Percentiles rank a stretch among this genome's conserved stretches.
Evolutionary conservation across 2,113 vertebrate genomes (phyloP).

Genomic region (Serilophus lunatus): DNA sequence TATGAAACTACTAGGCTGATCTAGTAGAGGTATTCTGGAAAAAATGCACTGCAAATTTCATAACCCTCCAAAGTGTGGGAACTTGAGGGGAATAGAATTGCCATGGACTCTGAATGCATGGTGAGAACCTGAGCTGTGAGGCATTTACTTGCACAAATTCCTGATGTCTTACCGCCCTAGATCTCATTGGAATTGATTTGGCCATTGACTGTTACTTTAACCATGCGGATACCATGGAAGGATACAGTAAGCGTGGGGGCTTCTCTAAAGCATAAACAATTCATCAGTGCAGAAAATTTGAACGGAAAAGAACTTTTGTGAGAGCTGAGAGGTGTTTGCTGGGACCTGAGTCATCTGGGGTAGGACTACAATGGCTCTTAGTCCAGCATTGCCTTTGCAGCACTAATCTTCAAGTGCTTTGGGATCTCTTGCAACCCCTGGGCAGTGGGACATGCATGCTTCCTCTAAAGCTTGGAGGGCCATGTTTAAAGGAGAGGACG

Average conservation of each 20-base stretch:
- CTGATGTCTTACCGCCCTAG: not conserved
- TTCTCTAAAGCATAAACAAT: not conserved
- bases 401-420: not conserved
- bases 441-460: not conserved
- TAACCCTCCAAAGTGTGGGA: not conserved
- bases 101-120: not conserved
- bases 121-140: not conserved
- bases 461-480: not conserved
- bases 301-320: not conserved
- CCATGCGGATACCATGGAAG: not conserved
- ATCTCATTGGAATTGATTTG: not conserved
- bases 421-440: accelerated
- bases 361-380: not conserved
- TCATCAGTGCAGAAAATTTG: not conserved
- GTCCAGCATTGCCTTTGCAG: not conserved
- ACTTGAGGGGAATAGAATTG: not conserved
- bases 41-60: not conserved
- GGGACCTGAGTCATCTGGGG: not conserved
- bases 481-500: not conserved
- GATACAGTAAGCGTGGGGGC: not conserved
- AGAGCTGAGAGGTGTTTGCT: not conserved
- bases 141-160: not conserved
- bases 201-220: not conserved
- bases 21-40: not conserved
- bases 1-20: not conserved